Evolutionary conservation across 2,797 vertebrate genomes (phyloP), one percentile per base, ranked within the genome.

Genomic region (Netta rufina): DNA sequence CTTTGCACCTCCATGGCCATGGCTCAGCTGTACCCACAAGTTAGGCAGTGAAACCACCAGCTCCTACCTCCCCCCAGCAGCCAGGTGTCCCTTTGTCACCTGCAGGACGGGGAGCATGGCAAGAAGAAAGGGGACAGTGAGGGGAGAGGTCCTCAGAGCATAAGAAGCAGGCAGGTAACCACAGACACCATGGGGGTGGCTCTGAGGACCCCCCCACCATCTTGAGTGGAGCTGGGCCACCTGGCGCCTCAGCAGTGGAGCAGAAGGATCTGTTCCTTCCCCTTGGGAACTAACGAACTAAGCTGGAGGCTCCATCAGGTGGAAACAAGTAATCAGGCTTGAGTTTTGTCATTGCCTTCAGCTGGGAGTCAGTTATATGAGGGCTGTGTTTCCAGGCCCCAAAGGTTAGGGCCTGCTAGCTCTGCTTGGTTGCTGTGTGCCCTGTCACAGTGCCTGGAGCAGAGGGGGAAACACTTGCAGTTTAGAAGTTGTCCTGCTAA

Each of bases 141-240:
- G 36, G 32, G 19, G 9, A 39, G 33, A 12, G 56, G 33, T 51
- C 43, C 72, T 75, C 28, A 41, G 80, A 58, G 3, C 22, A 21
- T 3, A 54, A 21, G 24, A 27, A 51, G 67, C 38, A 28, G 73
- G 25, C 0, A 0, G 53, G 45, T 38, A 47, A 27, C 20, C 61
- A 45, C 56, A 61, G 49, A 27, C 11, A 20, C 21, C 2, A 0
- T 0, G 0, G 22, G 70, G 33, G 39, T 25, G 13, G 28, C n/a
- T 20, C 28, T 62, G 33, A 84, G 28, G 71, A 22, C 47, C 47
- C 47, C 47, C 21, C 45, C 51, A 11, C 28, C 5, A 4, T 8
- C 83, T 66, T 2, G 0, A 36, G 6, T 1, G 27, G 30, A 86
- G 53, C 64, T 76, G 56, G 36, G 21, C 53, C 69, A 39, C 1